phyloP scores from a whole-genome alignment of 1,140 invertebrate species.

The Monochamus saltuarius region DNA sequence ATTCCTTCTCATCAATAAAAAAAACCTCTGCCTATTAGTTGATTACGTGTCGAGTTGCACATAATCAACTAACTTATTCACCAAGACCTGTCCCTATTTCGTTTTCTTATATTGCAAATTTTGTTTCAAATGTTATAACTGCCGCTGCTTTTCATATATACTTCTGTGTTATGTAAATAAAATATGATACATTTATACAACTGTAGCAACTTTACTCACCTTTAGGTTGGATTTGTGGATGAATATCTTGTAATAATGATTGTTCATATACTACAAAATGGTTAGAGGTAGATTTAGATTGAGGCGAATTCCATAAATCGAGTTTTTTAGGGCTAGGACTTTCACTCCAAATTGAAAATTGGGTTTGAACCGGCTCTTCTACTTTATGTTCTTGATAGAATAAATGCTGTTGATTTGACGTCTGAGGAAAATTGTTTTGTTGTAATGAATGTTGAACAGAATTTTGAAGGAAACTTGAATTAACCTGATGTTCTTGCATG shows the following conservation, averaged over 20 bases:
- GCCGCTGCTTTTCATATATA: no score
- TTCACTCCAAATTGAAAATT: constrained; percentile 8
- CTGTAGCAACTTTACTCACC: constrained; percentile 19
- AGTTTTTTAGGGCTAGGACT: background rate
- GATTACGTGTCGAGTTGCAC: no score
- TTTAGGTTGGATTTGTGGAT: constrained; percentile 29
- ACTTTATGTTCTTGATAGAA: background rate
- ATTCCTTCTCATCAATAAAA: no score
- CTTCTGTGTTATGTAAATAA: no score
- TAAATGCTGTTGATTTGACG: background rate
- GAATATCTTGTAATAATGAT: constrained; percentile 25
- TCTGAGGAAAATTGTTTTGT: background rate
- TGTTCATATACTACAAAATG: constrained; percentile 39
- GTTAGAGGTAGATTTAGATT: background rate
- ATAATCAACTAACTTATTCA: no score
- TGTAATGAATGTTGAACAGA: background rate
- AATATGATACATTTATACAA: no score
- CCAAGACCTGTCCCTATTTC: no score
- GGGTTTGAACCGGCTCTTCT: constrained; percentile 2
- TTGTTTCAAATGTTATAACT: no score
- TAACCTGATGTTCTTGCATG: no score
- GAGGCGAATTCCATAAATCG: constrained; percentile 2
- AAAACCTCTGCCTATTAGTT: no score
- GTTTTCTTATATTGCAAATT: no score
- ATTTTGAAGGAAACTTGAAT: no score